A percentile compares a stretch with the other conserved stretches of the same genome.
phyloP scores from a whole-genome alignment of 2,888 invertebrate species.

The Drosophila peninsularis region DNA sequence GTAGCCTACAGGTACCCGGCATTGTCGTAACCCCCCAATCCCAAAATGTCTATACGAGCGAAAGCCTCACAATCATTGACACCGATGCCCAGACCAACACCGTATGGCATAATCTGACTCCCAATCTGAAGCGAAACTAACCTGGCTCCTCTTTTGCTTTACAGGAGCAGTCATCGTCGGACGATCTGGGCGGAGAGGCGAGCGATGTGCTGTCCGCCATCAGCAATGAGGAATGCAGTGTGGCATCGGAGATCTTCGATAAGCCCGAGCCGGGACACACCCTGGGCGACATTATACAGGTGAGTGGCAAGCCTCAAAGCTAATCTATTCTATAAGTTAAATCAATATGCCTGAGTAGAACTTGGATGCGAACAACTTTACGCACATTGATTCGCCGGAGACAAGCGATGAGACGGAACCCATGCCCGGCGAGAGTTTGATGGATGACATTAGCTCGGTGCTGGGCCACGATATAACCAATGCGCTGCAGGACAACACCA shows the following conservation, averaged over 20 bases:
- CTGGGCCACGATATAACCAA: conserved; percentile 89
- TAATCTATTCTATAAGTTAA: no score
- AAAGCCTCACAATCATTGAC: conserved; percentile 89
- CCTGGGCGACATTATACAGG: conserved; percentile 84
- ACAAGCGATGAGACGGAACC: conserved; percentile 91
- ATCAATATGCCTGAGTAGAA: conserved; percentile 79
- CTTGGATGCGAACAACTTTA: conserved; percentile 86
- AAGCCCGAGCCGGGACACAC: conserved; percentile 79
- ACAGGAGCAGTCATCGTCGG: conserved; percentile 83
- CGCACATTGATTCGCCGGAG: conserved; percentile 94
- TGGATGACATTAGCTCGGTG: conserved; percentile 92
- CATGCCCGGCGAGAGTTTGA: conserved; percentile 91
- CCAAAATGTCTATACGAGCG: conserved; percentile 84
- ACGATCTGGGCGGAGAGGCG: conserved; percentile 82
- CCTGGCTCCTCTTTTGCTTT: conserved; percentile 16
- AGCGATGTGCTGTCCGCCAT: conserved; percentile 87
- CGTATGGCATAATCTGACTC: conserved; percentile 60
- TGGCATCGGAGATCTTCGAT: conserved; percentile 89
- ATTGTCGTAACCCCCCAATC: conserved; percentile 74
- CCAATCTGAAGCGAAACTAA: not conserved
- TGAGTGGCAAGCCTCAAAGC: conserved; percentile 28
- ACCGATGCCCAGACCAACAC: conserved; percentile 85
- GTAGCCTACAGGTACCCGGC: conserved; percentile 83
- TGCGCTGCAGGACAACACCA: conserved; percentile 89
- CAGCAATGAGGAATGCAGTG: conserved; percentile 90